Percentiles rank a stretch among this genome's conserved stretches.
Conservation (phyloP, 1,140 invertebrate genomes). For the Archivesica marissinica region DNA sequence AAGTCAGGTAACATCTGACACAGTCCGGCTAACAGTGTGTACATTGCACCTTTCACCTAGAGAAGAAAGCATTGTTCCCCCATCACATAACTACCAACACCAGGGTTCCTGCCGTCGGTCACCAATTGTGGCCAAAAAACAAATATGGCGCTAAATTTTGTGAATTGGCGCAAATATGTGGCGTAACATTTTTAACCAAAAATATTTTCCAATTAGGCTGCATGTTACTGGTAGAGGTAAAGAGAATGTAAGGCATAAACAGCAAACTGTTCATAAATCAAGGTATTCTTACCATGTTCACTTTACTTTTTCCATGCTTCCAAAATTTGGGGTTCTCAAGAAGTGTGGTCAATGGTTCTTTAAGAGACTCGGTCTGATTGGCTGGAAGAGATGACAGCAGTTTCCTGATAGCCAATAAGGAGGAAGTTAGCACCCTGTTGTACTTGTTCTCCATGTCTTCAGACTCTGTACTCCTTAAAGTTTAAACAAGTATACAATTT, state of each 20-base stretch:
- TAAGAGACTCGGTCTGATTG: constrained; percentile 66
- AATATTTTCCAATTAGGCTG: too few species aligned
- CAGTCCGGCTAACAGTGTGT: constrained; percentile 87
- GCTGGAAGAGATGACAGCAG: constrained; percentile 80
- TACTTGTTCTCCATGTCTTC: constrained; percentile 91
- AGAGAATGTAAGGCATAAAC: too few species aligned
- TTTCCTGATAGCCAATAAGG: constrained; percentile 88
- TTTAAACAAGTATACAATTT: not conserved
- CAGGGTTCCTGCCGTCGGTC: too few species aligned
- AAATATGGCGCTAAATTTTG: too few species aligned
- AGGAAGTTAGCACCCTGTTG: constrained; percentile 88
- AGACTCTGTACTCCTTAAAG: constrained; percentile 84
- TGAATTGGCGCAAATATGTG: too few species aligned
- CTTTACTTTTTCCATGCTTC: constrained; percentile 86
- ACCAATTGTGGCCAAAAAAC: too few species aligned
- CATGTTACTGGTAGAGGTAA: too few species aligned
- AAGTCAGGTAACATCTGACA: constrained; percentile 84
- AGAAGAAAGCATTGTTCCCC: constrained; percentile 65
- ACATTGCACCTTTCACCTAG: constrained; percentile 87
- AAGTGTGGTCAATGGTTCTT: constrained; percentile 65
- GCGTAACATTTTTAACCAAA: too few species aligned
- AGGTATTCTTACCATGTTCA: constrained; percentile 67
- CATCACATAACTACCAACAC: not conserved
- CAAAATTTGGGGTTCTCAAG: constrained; percentile 89
- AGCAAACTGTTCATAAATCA: not conserved